A percentile compares a stretch with the other conserved stretches of the same genome.
phyloP scores from a whole-genome alignment of 2,888 invertebrate genomes.

The Pammene aurita region DNA sequence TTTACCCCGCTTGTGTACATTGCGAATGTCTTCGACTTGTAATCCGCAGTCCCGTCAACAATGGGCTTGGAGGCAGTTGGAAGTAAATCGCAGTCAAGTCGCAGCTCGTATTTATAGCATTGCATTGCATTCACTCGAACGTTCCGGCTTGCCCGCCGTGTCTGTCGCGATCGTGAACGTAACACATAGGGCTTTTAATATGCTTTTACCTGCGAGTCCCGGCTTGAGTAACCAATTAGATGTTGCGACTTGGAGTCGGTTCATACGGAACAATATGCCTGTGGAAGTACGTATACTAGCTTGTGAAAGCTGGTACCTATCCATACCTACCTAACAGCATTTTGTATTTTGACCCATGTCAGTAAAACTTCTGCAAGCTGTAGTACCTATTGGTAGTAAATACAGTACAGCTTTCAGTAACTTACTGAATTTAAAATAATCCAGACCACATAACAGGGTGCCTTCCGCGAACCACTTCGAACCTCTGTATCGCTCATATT shows the following conservation, averaged over 20 bases:
- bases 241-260: background rate
- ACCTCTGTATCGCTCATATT: too few species aligned
- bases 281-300: too few species aligned
- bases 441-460: too few species aligned
- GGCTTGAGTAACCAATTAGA: slow-evolving; percentile 21
- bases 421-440: too few species aligned
- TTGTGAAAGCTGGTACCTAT: too few species aligned
- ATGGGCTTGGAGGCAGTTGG: slow-evolving; percentile 59
- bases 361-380: too few species aligned
- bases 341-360: too few species aligned
- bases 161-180: slow-evolving; percentile 26
- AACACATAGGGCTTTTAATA: slow-evolving; percentile 20
- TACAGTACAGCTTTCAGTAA: too few species aligned
- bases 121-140: slow-evolving; percentile 68
- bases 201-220: background rate
- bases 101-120: slow-evolving; percentile 70
- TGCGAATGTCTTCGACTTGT: slow-evolving; percentile 45
- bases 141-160: slow-evolving; percentile 54
- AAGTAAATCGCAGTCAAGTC: slow-evolving; percentile 54
- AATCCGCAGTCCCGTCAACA: slow-evolving; percentile 51
- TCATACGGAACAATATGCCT: background rate
- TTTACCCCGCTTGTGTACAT: slow-evolving; percentile 65
- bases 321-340: too few species aligned
- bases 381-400: too few species aligned
- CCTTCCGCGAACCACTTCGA: too few species aligned